Evolutionary conservation across 2,113 vertebrate species (phyloP).

Genomic region (Numida meleagris): DNA sequence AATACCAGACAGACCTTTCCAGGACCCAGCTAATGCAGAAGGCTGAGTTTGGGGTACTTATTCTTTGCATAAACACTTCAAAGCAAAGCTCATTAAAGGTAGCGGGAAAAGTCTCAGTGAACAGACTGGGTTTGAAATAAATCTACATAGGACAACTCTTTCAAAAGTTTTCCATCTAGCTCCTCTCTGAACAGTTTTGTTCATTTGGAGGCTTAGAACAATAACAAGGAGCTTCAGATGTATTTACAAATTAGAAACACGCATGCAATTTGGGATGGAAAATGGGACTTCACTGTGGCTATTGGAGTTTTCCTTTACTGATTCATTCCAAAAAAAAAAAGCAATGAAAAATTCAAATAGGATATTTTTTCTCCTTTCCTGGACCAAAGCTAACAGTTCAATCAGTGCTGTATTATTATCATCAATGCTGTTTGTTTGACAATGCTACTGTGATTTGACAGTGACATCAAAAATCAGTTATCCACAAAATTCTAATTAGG

Average conservation of each 20-base stretch:
- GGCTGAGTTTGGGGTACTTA: background rate
- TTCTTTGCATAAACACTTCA: background rate
- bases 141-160: background rate
- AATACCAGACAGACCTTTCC: conserved; percentile 7
- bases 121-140: background rate
- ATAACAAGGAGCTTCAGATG: background rate
- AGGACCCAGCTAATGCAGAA: conserved; percentile 3
- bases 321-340: background rate
- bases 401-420: background rate
- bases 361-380: background rate
- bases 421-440: background rate
- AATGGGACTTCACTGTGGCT: background rate
- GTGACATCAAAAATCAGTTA: background rate
- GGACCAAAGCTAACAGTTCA: background rate
- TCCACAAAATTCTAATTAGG: background rate
- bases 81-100: conserved; percentile 19
- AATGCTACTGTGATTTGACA: background rate
- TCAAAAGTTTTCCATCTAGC: background rate
- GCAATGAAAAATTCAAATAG: background rate
- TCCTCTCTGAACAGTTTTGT: background rate
- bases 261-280: background rate
- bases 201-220: background rate
- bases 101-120: background rate
- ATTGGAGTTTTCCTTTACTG: background rate
- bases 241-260: background rate